Conservation (phyloP, 2,113 vertebrate species). For the Peucedramus taeniatus region DNA sequence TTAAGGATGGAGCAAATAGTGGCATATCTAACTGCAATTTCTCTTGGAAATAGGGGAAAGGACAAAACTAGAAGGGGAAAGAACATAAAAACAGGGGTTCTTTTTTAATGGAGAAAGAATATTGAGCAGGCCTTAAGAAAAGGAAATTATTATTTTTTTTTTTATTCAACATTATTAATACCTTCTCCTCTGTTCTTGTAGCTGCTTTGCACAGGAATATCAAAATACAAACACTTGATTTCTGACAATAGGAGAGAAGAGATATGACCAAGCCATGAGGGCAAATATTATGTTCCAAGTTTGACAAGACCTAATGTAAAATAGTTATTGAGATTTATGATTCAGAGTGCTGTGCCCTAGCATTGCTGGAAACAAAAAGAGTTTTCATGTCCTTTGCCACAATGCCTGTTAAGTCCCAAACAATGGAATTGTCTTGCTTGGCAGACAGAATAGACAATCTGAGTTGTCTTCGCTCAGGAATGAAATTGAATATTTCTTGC, state of each 20-base stretch:
- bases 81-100: not conserved
- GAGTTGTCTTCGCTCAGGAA: not conserved
- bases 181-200: not conserved
- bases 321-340: not conserved
- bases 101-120: not conserved
- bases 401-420: not conserved
- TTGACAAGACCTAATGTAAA: not conserved
- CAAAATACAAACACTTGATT: not conserved
- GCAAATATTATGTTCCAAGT: not conserved
- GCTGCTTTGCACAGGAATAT: not conserved
- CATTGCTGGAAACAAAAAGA: not conserved
- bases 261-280: not conserved
- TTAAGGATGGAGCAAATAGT: not conserved
- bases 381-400: not conserved
- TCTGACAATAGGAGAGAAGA: not conserved
- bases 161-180: not conserved
- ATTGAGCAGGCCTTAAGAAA: not conserved
- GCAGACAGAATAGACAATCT: not conserved
- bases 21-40: not conserved
- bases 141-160: not conserved
- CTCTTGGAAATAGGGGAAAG: not conserved
- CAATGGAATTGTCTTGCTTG: conserved; percentile 34
- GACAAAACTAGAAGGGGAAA: not conserved
- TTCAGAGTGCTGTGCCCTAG: not conserved
- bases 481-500: conserved; percentile 22